Evolutionary conservation across 2,113 vertebrate species (phyloP), one percentile per base, ranked within the genome.

Genomic region (Platycercus adscitus): DNA sequence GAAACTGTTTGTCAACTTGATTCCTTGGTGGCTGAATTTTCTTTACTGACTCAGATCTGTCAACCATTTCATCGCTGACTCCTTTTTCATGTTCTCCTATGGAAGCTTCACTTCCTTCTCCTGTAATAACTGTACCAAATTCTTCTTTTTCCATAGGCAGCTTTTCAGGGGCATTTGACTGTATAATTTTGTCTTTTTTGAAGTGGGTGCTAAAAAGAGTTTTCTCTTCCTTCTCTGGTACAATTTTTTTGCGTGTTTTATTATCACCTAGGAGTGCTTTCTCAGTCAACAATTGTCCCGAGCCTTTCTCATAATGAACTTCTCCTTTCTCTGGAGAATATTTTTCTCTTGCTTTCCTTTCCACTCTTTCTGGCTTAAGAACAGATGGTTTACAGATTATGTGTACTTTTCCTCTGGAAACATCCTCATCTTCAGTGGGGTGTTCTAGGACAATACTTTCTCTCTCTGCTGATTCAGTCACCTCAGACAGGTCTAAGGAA

Each of bases 201-300:
- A 95, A 87, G 37, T 53, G 70, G 3, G 39, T 80, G 28, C 37
- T 89, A 24, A 86, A 86, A 19, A 41, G 1, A 82, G 20, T 19
- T 82, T 91, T 93, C 41, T 93, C 66, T 80, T 85, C n/a, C 35
- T 94, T 83, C 41, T 77, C 85, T 50, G 85, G 71, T 33, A 35
- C n/a, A 49, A 82, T 31, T 15, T 68, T 89, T 78, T 91, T 77
- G 17, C 25, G 50, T 73, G 49, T 0, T 89, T 90, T 91, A 86
- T 93, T 77, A 80, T 66, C 68, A 63, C 20, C 31, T 63, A 66
- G 12, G 37, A 47, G n/a, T 56, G 41, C 25, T 64, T 93, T 78
- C 49, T 86, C 75, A 86, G 53, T 46, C 71, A 93, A 41, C 41
- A 65, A 81, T 49, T 96, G 91, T 41, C 79, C 97, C 83, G 98